These are phyloP conservation scores for Drosophila sordidula DNA, from an alignment of 2,888 invertebrate genomes.

Conservation along the genomic window DNA sequence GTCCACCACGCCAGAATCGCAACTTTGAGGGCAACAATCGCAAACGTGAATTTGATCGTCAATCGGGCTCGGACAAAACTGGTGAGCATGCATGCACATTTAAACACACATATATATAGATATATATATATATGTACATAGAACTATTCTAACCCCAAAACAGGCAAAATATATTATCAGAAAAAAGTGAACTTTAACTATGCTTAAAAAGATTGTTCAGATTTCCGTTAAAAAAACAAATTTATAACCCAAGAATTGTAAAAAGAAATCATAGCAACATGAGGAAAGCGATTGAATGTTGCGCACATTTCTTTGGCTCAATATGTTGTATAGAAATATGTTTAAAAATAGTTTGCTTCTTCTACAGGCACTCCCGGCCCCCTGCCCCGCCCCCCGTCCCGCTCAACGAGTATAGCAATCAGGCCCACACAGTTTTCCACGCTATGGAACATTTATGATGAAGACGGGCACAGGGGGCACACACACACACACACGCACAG, in stretches of 20 bases:
- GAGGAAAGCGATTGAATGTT: slow-evolving; percentile 11
- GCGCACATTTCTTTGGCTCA: slow-evolving; percentile 47
- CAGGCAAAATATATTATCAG: background rate
- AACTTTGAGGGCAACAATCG: slow-evolving; percentile 84
- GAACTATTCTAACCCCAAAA: slow-evolving; percentile 24
- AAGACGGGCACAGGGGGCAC: slow-evolving; percentile 5
- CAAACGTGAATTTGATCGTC: slow-evolving; percentile 97
- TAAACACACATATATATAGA: background rate
- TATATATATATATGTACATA: background rate
- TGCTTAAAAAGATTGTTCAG: background rate
- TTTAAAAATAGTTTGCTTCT: slow-evolving; percentile 72
- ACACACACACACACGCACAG: background rate
- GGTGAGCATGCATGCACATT: slow-evolving; percentile 85
- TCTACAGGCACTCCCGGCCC: slow-evolving; percentile 16
- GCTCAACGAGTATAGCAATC: slow-evolving; percentile 7
- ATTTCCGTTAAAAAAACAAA: background rate
- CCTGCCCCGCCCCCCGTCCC: background rate
- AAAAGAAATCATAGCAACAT: slow-evolving; percentile 2
- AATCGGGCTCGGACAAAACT: slow-evolving; percentile 97
- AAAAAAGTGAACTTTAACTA: background rate
- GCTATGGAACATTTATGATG: slow-evolving; percentile 41
- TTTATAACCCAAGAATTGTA: slow-evolving; percentile 24
- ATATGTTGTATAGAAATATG: slow-evolving; percentile 57
- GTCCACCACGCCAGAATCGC: slow-evolving; percentile 82
- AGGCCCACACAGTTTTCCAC: slow-evolving; percentile 55